Evolutionary conservation across 2,888 invertebrate genomes (phyloP), one percentile per base, ranked within the genome.

Genomic region (Limenitis camilla): DNA sequence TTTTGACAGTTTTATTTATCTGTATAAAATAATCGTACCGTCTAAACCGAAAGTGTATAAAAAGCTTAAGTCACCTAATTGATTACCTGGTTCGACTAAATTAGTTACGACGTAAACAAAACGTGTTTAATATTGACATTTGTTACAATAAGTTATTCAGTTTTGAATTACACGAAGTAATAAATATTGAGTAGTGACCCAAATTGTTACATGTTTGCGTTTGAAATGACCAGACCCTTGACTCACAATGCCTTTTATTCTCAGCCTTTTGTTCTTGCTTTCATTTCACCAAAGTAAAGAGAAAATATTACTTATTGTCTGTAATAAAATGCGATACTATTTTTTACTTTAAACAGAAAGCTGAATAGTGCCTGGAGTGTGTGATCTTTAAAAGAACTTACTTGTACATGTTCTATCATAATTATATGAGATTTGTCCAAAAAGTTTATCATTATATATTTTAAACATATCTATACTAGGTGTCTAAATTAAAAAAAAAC

Each of bases 201-300:
- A 49, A 57, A 43, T 55, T 49, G 55, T 43, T 49, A 43, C 49
- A 47, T 55, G 55, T 57, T 57, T 49, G 54, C 45, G 35, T 52
- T 36, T 31, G 36, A 55, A 57, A 52, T 49, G 55, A 55, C 55
- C 49, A 40, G 28, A 52, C 29, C 43, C 49, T 47, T 49, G 36
- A 39, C 43, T 49, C 41, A 52, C 55, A 47, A 42, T 49, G 49
- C 38, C 40, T 47, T 50, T 43, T 51, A 54, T 43, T 38, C 45
- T 29, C 35, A 29, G 29, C 36, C 32, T 45, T 45, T 45, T 45
- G 35, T 19, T 45, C 11, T 45, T 45, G 9, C 45, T 35, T 28
- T 45, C 11, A 8, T 30, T 9, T 30, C 29, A 11, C 36, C 11
- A 38, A 38, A 45, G 9, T 9, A 35, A 30, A 45, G 6, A 11